A percentile compares a stretch with the other conserved stretches of the same genome.
Conservation (phyloP, 1,140 invertebrate species). For the Diabrotica undecimpunctata region DNA sequence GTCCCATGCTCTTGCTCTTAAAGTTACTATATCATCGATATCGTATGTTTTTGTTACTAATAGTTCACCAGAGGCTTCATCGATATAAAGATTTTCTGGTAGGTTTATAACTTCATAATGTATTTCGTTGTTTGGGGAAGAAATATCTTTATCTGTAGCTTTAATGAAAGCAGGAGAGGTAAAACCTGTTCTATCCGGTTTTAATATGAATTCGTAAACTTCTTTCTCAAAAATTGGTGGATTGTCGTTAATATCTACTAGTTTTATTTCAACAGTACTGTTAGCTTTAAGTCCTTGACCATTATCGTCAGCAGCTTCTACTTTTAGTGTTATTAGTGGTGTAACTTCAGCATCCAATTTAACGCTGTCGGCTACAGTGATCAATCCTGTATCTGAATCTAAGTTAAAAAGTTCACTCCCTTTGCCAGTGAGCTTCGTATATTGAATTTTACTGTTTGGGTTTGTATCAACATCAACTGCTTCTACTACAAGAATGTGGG, state of each 20-base stretch:
- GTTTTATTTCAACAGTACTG: constrained; percentile 68
- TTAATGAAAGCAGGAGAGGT: constrained; percentile 68
- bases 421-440: constrained; percentile 54
- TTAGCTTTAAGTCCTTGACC: constrained; percentile 71
- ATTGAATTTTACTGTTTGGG: constrained; percentile 67
- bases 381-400: constrained; percentile 72
- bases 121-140: constrained; percentile 81
- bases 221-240: constrained; percentile 75
- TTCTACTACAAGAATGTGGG: constrained; percentile 68
- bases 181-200: constrained; percentile 68
- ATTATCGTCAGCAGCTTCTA: constrained; percentile 82
- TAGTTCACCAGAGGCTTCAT: constrained; percentile 71
- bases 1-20: constrained; percentile 71
- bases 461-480: constrained; percentile 75
- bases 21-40: constrained; percentile 35
- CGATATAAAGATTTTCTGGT: constrained; percentile 51
- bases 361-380: constrained; percentile 67
- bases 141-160: constrained; percentile 78
- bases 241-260: constrained; percentile 86
- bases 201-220: constrained; percentile 77
- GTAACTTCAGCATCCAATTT: constrained; percentile 80
- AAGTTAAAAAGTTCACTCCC: constrained; percentile 55
- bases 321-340: constrained; percentile 69
- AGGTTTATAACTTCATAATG: constrained; percentile 71
- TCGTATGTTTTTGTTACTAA: constrained; percentile 32